Conservation (phyloP, 2,888 invertebrate genomes). For the Drosophila imparisetae region DNA sequence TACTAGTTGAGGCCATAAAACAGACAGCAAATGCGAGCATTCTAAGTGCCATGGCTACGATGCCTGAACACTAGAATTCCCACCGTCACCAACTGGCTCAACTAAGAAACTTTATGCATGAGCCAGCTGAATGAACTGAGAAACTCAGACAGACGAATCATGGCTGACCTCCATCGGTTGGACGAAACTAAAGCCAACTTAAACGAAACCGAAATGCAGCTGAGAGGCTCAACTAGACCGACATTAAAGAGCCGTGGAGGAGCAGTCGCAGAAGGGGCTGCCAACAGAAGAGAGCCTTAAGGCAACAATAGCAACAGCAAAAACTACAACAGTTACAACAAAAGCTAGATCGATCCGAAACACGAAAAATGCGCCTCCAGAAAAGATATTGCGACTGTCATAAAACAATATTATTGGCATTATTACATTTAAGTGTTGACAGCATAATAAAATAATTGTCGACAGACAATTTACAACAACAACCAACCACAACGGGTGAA, state of each 20-base stretch:
- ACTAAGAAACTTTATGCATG: conserved; percentile 48
- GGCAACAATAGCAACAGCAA: conserved; percentile 34
- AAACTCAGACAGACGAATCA: conserved; percentile 57
- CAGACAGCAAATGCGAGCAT: conserved; percentile 64
- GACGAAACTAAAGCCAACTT: conserved; percentile 58
- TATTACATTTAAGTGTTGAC: conserved; percentile 83
- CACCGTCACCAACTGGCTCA: conserved; percentile 57
- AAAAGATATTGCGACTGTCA: conserved; percentile 76
- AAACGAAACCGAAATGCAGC: conserved; percentile 76
- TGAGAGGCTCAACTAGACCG: conserved; percentile 71
- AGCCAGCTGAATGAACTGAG: conserved; percentile 26
- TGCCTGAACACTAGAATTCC: conserved; percentile 65
- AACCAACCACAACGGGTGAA: conserved; percentile 49
- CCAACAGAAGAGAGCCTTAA: conserved; percentile 41
- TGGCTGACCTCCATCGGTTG: conserved; percentile 72
- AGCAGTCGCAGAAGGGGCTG: conserved; percentile 18
- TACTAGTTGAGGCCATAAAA: conserved; percentile 73
- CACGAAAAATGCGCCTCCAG: conserved; percentile 66
- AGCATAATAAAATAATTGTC: conserved; percentile 84
- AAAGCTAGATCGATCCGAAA: conserved; percentile 45
- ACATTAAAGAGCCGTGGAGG: conserved; percentile 71
- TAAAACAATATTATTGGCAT: conserved; percentile 83
- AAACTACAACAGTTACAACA: conserved; percentile 19
- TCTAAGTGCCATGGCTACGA: conserved; percentile 47
- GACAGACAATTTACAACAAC: conserved; percentile 80